phyloP scores from a whole-genome alignment of 1,140 invertebrate species.

The Lordiphosa stackelbergi region DNA sequence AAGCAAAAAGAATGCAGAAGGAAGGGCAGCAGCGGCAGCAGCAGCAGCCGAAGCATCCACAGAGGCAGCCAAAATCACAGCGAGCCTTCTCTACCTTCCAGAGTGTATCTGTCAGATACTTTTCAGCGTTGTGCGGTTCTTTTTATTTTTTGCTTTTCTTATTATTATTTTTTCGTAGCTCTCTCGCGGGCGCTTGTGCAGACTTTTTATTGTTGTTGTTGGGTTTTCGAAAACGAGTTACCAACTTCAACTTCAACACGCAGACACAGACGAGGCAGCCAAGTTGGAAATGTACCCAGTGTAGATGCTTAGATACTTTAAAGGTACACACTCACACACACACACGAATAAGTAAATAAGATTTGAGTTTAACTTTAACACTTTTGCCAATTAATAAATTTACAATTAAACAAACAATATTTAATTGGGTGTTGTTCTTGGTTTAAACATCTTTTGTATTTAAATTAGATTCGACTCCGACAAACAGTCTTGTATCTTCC shows the following conservation, averaged over 20 bases:
- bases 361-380: conserved; percentile 17
- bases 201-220: conserved; percentile 37
- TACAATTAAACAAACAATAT: conserved; percentile 19
- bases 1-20: conserved; percentile 67
- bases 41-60: conserved; percentile 16
- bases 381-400: conserved; percentile 21
- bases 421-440: conserved; percentile 39
- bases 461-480: conserved; percentile 12
- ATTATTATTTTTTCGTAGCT: conserved; percentile 38
- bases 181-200: conserved; percentile 53
- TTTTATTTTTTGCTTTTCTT: conserved; percentile 30
- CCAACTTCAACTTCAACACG: conserved; percentile 49
- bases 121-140: conserved; percentile 37
- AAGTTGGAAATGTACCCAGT: conserved; percentile 34
- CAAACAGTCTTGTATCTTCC: conserved; percentile 13
- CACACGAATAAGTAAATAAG: conserved; percentile 10
- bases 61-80: conserved; percentile 48
- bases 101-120: conserved; percentile 44
- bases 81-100: conserved; percentile 22
- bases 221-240: conserved; percentile 65
- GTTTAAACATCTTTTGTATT: conserved; percentile 14
- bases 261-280: conserved; percentile 18
- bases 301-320: conserved; percentile 72
- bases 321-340: conserved; percentile 42
- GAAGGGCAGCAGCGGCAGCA: conserved; percentile 41